Evolutionary conservation across 1,140 invertebrate genomes (phyloP).

Genomic region (Atopsyche davidsoni): DNA sequence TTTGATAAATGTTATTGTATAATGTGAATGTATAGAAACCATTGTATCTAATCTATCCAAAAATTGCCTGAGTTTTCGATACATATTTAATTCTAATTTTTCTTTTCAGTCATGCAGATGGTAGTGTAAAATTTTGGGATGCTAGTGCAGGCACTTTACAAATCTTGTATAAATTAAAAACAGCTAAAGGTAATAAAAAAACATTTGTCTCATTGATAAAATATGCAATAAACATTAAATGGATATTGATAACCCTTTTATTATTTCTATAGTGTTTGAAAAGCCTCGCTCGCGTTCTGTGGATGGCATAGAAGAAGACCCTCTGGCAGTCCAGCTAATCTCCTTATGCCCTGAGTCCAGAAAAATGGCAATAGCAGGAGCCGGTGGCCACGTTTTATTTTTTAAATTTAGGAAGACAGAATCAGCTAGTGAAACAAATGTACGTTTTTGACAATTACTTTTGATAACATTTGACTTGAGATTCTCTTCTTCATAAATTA

Average conservation of each 20-base stretch:
- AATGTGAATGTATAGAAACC: slow-evolving; percentile 3
- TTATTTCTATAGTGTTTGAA: slow-evolving; percentile 63
- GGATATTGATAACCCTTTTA: background rate
- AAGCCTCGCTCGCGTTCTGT: slow-evolving; percentile 55
- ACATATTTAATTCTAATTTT: background rate
- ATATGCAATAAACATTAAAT: slow-evolving; percentile 30
- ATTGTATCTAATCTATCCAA: too few relatives aligned
- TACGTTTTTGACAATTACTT: slow-evolving; percentile 44
- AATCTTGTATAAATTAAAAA: slow-evolving; percentile 96
- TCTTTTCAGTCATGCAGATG: slow-evolving; percentile 83
- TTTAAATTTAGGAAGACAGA: slow-evolving; percentile 95
- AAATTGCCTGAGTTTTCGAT: too few relatives aligned
- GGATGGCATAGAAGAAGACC: slow-evolving; percentile 69
- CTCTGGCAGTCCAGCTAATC: slow-evolving; percentile 89
- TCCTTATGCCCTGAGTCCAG: slow-evolving; percentile 88
- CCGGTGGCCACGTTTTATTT: slow-evolving; percentile 86
- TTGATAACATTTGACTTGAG: slow-evolving; percentile 1
- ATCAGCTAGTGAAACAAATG: slow-evolving; percentile 74
- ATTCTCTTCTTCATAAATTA: slow-evolving; percentile 7
- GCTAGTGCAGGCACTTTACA: slow-evolving; percentile 82
- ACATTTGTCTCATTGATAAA: slow-evolving; percentile 66
- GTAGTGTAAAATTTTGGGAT: slow-evolving; percentile 97
- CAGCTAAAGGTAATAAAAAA: slow-evolving; percentile 62
- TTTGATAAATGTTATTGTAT: background rate
- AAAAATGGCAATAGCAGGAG: slow-evolving; percentile 82